These are phyloP conservation scores for Astyanax mexicanus DNA, from an alignment of 2,797 vertebrate species.

Conservation along the genomic window DNA sequence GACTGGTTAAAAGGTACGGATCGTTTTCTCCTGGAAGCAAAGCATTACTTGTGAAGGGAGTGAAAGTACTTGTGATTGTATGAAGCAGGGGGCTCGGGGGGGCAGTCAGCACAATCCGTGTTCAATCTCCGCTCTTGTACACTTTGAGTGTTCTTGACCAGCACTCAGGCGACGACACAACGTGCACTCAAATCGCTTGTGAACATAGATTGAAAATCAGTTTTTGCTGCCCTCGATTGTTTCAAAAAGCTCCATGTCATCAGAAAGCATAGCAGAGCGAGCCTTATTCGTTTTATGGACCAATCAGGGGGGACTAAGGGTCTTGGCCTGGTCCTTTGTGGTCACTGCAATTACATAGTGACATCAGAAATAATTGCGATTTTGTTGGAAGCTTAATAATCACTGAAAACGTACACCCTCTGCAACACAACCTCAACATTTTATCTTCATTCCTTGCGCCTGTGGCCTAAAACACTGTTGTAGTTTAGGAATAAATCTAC, in stretches of 20 bases:
- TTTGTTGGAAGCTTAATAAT: too few relatives aligned
- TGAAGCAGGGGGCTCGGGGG: not conserved
- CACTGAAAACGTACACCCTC: too few relatives aligned
- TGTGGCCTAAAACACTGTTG: too few relatives aligned
- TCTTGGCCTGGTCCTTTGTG: not conserved
- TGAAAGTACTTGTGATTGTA: not conserved
- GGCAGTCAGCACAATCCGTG: not conserved
- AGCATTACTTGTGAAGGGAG: not conserved
- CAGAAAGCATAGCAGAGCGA: conserved; percentile 27
- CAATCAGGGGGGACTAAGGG: conserved; percentile 15
- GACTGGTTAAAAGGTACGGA: not conserved
- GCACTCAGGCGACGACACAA: not conserved
- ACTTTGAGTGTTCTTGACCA: not conserved
- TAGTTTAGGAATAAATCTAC: too few relatives aligned
- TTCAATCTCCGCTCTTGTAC: not conserved
- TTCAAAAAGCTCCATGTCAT: conserved; percentile 18
- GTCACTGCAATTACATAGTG: not conserved
- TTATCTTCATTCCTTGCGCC: too few relatives aligned
- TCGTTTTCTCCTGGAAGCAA: too few relatives aligned
- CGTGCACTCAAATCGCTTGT: not conserved
- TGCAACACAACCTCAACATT: too few relatives aligned
- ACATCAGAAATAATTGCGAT: too few relatives aligned
- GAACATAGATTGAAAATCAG: not conserved
- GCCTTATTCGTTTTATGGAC: conserved; percentile 23
- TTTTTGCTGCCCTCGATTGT: not conserved